Evolutionary conservation across 35 echinoderm and acorn worm species (phyloP).

Genomic region (Lytechinus pictus): DNA sequence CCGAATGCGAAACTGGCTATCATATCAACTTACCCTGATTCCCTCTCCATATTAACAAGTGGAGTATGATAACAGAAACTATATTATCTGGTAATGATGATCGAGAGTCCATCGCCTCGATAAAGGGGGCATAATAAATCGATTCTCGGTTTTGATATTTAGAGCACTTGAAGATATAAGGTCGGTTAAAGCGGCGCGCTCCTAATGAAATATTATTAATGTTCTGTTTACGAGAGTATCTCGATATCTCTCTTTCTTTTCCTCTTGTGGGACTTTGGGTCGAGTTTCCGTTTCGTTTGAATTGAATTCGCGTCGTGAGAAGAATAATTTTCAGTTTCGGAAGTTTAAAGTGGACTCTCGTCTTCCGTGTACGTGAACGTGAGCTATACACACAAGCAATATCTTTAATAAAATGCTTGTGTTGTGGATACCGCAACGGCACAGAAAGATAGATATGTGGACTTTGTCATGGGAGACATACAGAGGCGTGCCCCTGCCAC

Average conservation of each 20-base stretch:
- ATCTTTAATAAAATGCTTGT: not conserved
- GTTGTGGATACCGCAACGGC: not conserved
- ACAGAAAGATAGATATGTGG: not conserved
- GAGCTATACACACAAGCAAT: not conserved
- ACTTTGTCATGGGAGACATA: too few species aligned
- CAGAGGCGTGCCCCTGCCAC: too few species aligned
- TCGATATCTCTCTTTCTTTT: not conserved
- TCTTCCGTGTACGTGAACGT: not conserved
- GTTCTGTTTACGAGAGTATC: not conserved
- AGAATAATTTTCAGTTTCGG: not conserved
- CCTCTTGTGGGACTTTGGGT: not conserved
- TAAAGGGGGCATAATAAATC: not conserved
- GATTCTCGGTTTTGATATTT: conserved; percentile 19
- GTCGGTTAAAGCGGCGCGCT: not conserved
- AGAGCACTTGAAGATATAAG: not conserved
- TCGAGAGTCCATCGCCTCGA: not conserved
- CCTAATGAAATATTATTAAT: not conserved
- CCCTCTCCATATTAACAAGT: not conserved
- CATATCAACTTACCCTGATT: not conserved
- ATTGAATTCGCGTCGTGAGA: not conserved
- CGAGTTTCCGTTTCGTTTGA: not conserved
- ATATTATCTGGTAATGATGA: conserved; percentile 22
- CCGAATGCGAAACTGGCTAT: conserved; percentile 1
- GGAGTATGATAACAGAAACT: not conserved
- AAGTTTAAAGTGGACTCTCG: not conserved